Evolutionary conservation across 2,113 vertebrate genomes (phyloP).

Genomic region (Eurypyga helias): DNA sequence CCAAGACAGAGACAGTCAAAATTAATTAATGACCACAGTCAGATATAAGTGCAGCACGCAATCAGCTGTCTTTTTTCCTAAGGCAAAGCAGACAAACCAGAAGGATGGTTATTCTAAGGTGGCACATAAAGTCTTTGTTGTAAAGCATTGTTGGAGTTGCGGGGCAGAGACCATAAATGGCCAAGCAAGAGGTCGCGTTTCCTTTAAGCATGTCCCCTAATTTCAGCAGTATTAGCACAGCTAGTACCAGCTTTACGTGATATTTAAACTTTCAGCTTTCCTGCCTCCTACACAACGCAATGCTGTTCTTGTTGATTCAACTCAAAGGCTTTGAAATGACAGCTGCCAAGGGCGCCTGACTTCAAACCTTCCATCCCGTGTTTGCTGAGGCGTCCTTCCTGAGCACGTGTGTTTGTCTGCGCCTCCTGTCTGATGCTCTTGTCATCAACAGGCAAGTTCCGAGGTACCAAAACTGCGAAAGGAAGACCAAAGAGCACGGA

Average conservation of each 20-base stretch:
- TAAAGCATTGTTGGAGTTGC: background rate
- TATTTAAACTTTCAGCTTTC: background rate
- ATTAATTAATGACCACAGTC: background rate
- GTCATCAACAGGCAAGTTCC: slow-evolving; percentile 62
- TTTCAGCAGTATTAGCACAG: background rate
- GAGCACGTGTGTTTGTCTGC: background rate
- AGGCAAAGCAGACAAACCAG: background rate
- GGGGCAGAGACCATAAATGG: background rate
- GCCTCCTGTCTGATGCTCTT: background rate
- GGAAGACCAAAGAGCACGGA: slow-evolving; percentile 81
- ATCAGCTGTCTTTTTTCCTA: background rate
- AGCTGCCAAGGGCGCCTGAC: background rate
- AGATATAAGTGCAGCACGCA: background rate
- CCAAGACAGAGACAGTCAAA: background rate
- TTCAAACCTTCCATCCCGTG: background rate
- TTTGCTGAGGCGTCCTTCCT: background rate
- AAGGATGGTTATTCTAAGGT: background rate
- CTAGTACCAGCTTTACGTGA: background rate
- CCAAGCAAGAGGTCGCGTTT: background rate
- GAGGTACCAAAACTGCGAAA: slow-evolving; percentile 68
- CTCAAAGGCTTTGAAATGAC: background rate
- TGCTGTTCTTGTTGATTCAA: rapidly evolving
- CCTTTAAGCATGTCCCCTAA: background rate
- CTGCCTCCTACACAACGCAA: background rate
- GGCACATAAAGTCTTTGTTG: background rate